Evolutionary conservation across 1,140 invertebrate species (phyloP), one percentile per base, ranked within the genome.

Genomic region (Eumeta japonica): DNA sequence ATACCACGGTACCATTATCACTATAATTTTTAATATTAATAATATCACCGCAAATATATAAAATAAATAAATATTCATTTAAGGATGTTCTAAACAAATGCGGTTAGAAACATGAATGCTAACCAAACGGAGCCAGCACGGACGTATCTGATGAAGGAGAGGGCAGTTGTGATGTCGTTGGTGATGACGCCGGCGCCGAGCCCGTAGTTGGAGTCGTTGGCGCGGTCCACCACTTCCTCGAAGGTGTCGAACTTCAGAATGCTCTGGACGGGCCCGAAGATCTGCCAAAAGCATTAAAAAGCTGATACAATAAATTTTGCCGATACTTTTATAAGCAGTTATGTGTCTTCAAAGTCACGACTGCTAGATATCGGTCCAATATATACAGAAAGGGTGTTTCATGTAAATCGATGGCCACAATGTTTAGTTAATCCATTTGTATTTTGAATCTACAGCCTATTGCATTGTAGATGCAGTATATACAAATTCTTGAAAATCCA

Each of bases 241-340:
- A 94, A 66, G 10, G 81, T 84, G 29, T 89, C 85, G 53, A 97
- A 97, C 59, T 93, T 93, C 12, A 95, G 73, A 39, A 97, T 92
- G 31, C 82, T 84, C 75, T 93, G 90, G 1, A 97, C 93, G 1
- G 94, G 94, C 1, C 94, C 94, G 72, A 97, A 97, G 58, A 97
- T 72, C 67, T 72, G 33, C 9, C 47, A 43, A 32, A 10, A 12
- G 3, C 12, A 13, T 13, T 4, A 32, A 10, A 4, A 4, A 16
- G 10, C 12, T 4, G 12, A 32, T 5, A 14, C n/a, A n/a, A n/a
- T n/a, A n/a, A n/a, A n/a, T n/a, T n/a, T n/a, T 24, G 20, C n/a
- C 20, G n/a, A n/a, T 7, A 7, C 7, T 7, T 7, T 7, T 24
- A 24, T 7, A 7, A n/a, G 7, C 20, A 24, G 20, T 7, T 24